Base-by-base conservation (phyloP, 1,140 invertebrate genomes). In the Pectinophora gossypiella region DNA sequence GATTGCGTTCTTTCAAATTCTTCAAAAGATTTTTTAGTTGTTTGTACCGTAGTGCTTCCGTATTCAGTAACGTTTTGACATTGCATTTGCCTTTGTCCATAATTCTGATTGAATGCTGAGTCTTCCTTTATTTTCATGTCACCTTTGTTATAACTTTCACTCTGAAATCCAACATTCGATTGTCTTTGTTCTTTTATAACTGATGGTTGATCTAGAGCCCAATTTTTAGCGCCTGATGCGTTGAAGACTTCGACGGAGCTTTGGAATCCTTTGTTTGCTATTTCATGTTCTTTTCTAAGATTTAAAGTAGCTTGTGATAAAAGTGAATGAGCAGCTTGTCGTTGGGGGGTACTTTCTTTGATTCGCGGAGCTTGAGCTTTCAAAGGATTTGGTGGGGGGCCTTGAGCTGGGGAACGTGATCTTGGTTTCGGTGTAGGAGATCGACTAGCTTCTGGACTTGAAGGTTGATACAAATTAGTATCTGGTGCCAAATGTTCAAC, bases 1-100 rank as follows among this genome's bases (percentile, higher is more conserved):
- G 90, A 90, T 68, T 91, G 90, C 16, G 87, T 88, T 23, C 88
- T 86, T 75, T 92, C 91, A 61, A 85, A 92, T 70, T 92, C 91
- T 80, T 92, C 91, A 59, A 88, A 91, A 3, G 91, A 90, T 62
- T 89, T 89, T 68, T 85, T 90, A n/a, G 89, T 90, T 7, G 89
- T 87, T 59, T 92, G 90, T 20, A 92, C 87, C 47, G 90, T 90
- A 4, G 85, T 89, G 48, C 83, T 82, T 18, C 90, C 90, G 63
- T 89, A 83, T 61, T 90, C 88, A 23, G 80, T 83, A 22, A 81
- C 69, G 44, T 89, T 87, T 56, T 87, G 80, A 23, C 78, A 76
- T 55, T 87, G 74, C 55, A 71, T 77, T 65, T 84, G 71, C 54
- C 73, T 77, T 59, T 88, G 81, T 40, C 64, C 75, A 56, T 76